Base-by-base conservation (phyloP, 1,140 invertebrate genomes). In the Choristoneura fumiferana region DNA sequence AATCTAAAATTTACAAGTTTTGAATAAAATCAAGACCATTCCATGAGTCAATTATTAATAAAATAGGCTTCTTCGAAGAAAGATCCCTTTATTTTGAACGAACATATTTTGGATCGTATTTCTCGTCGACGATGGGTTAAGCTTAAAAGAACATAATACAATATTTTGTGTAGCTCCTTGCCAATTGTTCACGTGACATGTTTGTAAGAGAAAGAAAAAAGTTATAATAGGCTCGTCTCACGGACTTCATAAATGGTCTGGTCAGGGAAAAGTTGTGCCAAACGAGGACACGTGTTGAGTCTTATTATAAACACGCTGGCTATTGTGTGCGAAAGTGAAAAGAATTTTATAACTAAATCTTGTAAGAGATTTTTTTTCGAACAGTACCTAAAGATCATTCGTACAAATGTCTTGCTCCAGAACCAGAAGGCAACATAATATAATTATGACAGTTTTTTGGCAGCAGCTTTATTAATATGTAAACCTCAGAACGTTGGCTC, bases 1-100 rank as follows among this genome's bases (percentile, higher is more conserved):
- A 49, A 43, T 35, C 13, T 36, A 45, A 45, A 17, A 17, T 57
- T 34, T 39, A 35, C 40, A 55, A 60, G 12, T 62, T 57, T 66
- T 63, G 61, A 49, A 59, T 38, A 58, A 61, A 72, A 75, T 49
- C 67, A 73, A 74, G 78, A 82, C 79, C 77, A 84, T 71, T 72
- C 68, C 67, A 67, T 71, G 68, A 75, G 81, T 84, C 81, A 84
- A 84, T 84, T 81, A 81, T 71, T 68, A 70, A 75, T 34, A 58
- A 70, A 77, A 70, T 70, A 79, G 62, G 58, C 62, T 71, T 63
- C n/a, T 58, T 52, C 38, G 40, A 67, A 68, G 29, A 61, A 65
- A 65, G 62, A 59, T 57, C 65, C 60, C 69, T 69, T 66, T 64
- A 62, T 43, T 72, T 68, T 66, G 62, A 49, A 59, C 55, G 57